Evolutionary conservation across 2,888 invertebrate genomes (phyloP), one percentile per base, ranked within the genome.

Genomic region (Rhogogaster chlorosoma): DNA sequence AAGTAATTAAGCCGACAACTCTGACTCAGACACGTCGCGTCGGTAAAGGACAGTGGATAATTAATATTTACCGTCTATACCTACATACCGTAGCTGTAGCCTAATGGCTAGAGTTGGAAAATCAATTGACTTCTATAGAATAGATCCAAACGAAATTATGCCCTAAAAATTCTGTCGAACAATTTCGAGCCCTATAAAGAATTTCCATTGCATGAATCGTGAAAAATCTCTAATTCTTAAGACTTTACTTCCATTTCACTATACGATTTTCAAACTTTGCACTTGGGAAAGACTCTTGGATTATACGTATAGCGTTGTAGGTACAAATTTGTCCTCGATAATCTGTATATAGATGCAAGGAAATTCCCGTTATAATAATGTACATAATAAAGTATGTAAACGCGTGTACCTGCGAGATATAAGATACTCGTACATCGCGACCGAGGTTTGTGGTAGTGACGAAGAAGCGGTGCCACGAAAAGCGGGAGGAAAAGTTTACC

Each of bases 1-100:
- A 87, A 86, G 87, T 87, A 87, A 88, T 88, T 88, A 86, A 85
- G 87, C 86, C 84, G 71, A 71, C 26, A 57, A 67, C 42, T 36
- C 71, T 29, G 71, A 71, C 36, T 36, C 10, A 45, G 67, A 64
- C n/a, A 45, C 67, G 83, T 42, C 29, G n/a, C 67, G 83, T 42
- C 29, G n/a, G 53, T 29, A 42, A 38, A 67, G 83, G 67, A 83
- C 18, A 83, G 29, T 32, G 67, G 83, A 70, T 67, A 83, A 83
- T 83, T 67, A 83, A 83, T 67, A 83, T 83, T 83, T 29, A 83
- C 67, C 80, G 22, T 57, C 78, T 77, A 53, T 49, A 49, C n/a
- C n/a, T 10, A 22, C 2, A 61, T 1, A 26, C 12, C 12, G 15
- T 6, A 67, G 32, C 32, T 32, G 42, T 42, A 29, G 71, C 42